phyloP scores from a whole-genome alignment of 2,797 vertebrate species.

The Ceyx erithaca region DNA sequence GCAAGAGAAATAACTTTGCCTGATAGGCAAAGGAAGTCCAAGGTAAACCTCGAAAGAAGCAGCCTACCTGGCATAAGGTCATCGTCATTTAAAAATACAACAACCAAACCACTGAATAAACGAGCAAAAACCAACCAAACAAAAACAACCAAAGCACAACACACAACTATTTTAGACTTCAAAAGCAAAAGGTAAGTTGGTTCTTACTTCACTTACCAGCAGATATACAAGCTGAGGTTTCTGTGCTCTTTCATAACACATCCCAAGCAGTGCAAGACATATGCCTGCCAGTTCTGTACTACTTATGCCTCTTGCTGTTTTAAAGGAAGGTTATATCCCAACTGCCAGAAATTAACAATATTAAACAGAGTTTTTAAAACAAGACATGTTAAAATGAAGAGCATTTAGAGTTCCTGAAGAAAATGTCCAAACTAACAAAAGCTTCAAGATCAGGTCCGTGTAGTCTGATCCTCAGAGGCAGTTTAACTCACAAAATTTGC shows the following conservation, averaged over 20 bases:
- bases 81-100: not conserved
- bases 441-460: not conserved
- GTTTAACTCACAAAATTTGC: not conserved
- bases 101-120: no score
- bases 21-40: not conserved
- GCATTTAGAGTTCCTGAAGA: not conserved
- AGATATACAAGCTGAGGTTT: not conserved
- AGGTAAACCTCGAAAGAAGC: not conserved
- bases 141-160: not conserved
- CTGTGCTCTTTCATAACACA: slow-evolving; percentile 6
- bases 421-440: not conserved
- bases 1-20: not conserved
- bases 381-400: not conserved
- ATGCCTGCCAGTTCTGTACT: not conserved
- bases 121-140: no score
- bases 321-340: not conserved
- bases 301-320: not conserved
- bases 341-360: not conserved
- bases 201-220: slow-evolving; percentile 27
- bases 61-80: not conserved
- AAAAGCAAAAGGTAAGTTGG: not conserved
- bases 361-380: not conserved
- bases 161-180: not conserved
- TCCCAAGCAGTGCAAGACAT: not conserved
- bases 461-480: not conserved